Base-by-base conservation (phyloP, 2,113 vertebrate species). In the Solea senegalensis region DNA sequence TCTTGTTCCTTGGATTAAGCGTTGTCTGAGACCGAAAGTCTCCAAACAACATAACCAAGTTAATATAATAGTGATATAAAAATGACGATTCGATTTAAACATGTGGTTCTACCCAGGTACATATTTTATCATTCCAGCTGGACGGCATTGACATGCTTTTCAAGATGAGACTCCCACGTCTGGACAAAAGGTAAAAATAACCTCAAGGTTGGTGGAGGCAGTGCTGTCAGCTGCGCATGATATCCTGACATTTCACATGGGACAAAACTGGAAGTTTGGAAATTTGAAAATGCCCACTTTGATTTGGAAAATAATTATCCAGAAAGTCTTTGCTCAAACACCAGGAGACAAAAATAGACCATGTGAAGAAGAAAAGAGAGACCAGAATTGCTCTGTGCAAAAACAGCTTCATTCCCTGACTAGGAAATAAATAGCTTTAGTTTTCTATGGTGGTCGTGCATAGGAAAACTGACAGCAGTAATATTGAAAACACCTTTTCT, bases 121-220 rank as follows among this genome's bases (percentile, higher is more conserved):
- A 64, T 10, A 65, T 61, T 21, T 51, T 58, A 50, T 76, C 9
- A 28, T 56, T 64, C 27, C 62, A 55, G 4, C 52, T 50, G 43
- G 58, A 67, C 62, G 27, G 3, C 57, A 50, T 46, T 34, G 66
- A 59, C 53, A 34, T 34, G 34, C 34, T 6, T 74, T 73, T 84
- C 69, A 80, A 77, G 66, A 78, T 77, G 50, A 65, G 60, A 80
- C 53, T 51, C 69, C 5, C 0, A 8, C 49, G 69, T 52, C 51
- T 26, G 60, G 28, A 52, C 60, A 71, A 68, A 63, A 62, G 40
- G 46, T 55, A 27, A 62, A 54, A 46, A 41, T 7, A 49, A 7
- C 12, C 52, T 50, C 44, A 21, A 82, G 61, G 68, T 74, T 62
- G 16, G 10, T 34, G 60, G 39, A 26, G 39, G 39, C 59, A 21